Base-by-base conservation (phyloP, 2,888 invertebrate genomes). In the Zaprionus lineosus region DNA sequence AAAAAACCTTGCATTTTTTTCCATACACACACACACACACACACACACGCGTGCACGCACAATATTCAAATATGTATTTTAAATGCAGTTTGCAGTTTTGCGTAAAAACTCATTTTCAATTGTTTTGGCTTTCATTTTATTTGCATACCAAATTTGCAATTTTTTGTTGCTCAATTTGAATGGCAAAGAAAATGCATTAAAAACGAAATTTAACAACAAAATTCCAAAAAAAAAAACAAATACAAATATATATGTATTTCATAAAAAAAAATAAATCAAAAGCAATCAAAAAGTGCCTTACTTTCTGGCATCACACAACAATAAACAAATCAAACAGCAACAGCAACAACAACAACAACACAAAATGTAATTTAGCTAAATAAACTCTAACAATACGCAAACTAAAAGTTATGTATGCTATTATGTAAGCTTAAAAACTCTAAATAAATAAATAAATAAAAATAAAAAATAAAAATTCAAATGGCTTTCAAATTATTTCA, bases 291-390 rank as follows among this genome's bases (percentile, higher is more conserved):
- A 68, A 58, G 58, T 62, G 58, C 74, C 53, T 74, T 76, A 68
- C 69, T 56, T 72, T 83, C 72, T 69, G 75, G 60, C 67, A 68
- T 40, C 37, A 50, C 24, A 34, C 26, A 43, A 12, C 11, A 50
- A 53, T 29, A 11, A 39, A 40, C 14, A 50, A 31, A 50, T 29
- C 26, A 43, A 7, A 16, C 36, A 37, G 11, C 16, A 9, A 4
- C 31, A 24, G 28, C 14, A 43, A 39, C 16, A 50, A 56, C 16
- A 48, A 8, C 12, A 56, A 12, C 7, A 52, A 74, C 67, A 51
- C 77, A 64, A 77, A 84, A 64, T 79, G 83, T 79, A 82, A 78
- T 79, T 84, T 79, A 84, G 83, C 63, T 62, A 79, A 79, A 82
- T 78, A 78, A 71, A 77, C 62, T 57, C 67, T 61, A 71, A 67